phyloP scores from a whole-genome alignment of 2,797 vertebrate species.

The Molossus alvarezi region DNA sequence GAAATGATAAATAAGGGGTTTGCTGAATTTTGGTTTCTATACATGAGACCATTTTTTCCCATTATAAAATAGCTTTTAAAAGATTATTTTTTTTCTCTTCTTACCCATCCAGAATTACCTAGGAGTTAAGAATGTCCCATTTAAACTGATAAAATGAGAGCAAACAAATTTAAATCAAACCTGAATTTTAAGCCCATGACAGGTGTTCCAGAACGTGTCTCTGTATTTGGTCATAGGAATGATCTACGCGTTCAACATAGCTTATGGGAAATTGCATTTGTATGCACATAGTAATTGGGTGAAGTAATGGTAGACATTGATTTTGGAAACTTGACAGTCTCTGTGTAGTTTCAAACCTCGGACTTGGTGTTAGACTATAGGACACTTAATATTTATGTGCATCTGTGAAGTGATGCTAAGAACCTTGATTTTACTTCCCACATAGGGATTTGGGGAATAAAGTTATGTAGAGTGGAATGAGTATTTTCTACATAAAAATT shows the following conservation, averaged over 20 bases:
- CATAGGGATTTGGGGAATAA: neutral
- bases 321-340: neutral
- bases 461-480: neutral
- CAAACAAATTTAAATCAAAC: conserved; percentile 1
- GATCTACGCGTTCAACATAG: neutral
- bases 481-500: neutral
- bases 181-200: neutral
- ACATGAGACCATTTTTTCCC: neutral
- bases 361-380: neutral
- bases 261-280: neutral
- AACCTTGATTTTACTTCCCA: neutral
- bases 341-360: neutral
- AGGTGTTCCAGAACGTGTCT: neutral
- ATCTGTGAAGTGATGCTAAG: neutral
- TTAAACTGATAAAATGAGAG: conserved; percentile 22
- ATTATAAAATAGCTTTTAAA: conserved; percentile 26
- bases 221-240: neutral
- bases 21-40: conserved; percentile 68
- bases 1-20: conserved; percentile 77
- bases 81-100: neutral
- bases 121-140: neutral
- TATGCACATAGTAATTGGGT: neutral
- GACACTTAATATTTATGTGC: neutral
- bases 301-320: neutral
- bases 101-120: neutral